These are phyloP conservation scores for Geopemphigus sp. DNA, from an alignment of 1,140 invertebrate genomes.

Conservation along the genomic window DNA sequence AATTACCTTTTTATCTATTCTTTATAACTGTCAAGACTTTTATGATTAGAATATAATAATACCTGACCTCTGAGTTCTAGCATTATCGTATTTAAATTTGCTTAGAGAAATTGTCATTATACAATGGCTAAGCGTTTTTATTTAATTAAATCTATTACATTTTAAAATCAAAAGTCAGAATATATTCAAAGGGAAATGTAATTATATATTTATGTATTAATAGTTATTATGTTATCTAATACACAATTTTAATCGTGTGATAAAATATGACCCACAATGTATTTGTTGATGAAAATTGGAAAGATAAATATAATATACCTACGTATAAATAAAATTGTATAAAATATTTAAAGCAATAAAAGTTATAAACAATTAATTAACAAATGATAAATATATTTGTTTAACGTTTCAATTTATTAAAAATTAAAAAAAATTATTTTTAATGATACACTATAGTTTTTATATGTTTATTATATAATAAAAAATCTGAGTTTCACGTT, in stretches of 20 bases:
- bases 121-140: slow-evolving; percentile 13
- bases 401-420: not conserved
- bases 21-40: slow-evolving; percentile 11
- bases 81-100: slow-evolving; percentile 9
- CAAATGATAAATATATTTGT: not conserved
- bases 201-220: slow-evolving; percentile 14
- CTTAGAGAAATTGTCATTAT: slow-evolving; percentile 8
- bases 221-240: slow-evolving; percentile 20
- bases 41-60: slow-evolving; percentile 10
- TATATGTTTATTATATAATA: too few relatives aligned
- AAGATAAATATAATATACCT: not conserved
- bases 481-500: too few relatives aligned
- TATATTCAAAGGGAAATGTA: slow-evolving; percentile 17
- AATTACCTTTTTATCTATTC: slow-evolving; percentile 5
- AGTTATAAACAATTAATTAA: not conserved
- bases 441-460: too few relatives aligned
- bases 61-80: slow-evolving; percentile 12
- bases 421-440: not conserved
- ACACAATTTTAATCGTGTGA: slow-evolving; percentile 2
- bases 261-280: slow-evolving; percentile 4
- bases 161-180: slow-evolving; percentile 18
- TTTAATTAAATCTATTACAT: slow-evolving; percentile 1
- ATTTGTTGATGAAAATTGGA: not conserved
- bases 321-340: not conserved
- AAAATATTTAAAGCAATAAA: not conserved